A percentile compares a stretch with the other conserved stretches of the same genome.
phyloP scores from a whole-genome alignment of 2,888 invertebrate genomes.

The Mimachlamys varia region DNA sequence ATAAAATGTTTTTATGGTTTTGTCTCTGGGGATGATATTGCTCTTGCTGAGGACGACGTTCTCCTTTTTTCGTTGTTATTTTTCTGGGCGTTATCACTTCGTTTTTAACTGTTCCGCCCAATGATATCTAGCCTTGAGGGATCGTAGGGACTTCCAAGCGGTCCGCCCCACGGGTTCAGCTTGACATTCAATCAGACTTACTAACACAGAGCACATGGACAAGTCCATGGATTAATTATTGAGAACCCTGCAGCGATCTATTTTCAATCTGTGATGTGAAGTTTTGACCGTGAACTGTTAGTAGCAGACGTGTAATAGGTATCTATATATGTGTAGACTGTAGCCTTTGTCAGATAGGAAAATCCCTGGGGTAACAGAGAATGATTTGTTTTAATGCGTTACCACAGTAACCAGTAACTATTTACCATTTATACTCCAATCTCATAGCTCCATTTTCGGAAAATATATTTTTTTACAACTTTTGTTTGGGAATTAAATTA shows the following conservation, averaged over 20 bases:
- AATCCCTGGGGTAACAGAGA: background rate
- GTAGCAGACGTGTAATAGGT: background rate
- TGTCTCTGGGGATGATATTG: background rate
- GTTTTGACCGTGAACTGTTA: background rate
- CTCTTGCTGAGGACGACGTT: no score
- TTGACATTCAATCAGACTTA: background rate
- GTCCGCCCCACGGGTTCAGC: background rate
- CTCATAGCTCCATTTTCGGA: background rate
- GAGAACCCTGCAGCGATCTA: background rate
- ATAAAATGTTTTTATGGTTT: background rate
- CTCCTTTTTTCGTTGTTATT: background rate
- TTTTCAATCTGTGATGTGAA: background rate
- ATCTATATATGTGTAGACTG: background rate
- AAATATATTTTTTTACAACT: background rate
- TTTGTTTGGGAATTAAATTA: background rate
- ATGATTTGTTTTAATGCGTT: background rate
- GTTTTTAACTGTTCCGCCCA: background rate
- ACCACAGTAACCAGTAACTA: background rate
- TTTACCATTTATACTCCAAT: background rate
- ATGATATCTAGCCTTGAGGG: constrained; percentile 10
- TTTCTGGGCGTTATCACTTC: background rate
- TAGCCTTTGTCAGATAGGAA: background rate
- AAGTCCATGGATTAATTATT: background rate
- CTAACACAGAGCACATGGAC: background rate
- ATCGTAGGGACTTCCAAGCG: background rate